Percentiles rank a stretch among this genome's conserved stretches.
These are phyloP conservation scores for Trichonephila clavata DNA, from an alignment of 1,140 invertebrate species.

Conservation along the genomic window DNA sequence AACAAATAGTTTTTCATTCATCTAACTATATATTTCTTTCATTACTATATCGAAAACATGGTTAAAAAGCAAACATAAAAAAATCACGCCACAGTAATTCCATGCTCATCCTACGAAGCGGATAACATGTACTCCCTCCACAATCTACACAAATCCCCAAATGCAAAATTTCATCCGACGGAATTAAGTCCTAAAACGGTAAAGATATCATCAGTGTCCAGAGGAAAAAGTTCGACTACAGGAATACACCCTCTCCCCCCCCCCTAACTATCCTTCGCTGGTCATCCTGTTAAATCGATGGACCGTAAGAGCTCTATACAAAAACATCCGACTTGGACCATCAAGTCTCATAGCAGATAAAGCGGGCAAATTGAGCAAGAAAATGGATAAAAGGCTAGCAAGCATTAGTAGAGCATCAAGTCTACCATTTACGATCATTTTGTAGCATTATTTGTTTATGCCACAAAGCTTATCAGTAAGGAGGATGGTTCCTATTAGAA, in stretches of 20 bases:
- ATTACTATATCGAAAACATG: too few relatives aligned
- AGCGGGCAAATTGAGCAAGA: slow-evolving; percentile 53
- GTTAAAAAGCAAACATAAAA: too few relatives aligned
- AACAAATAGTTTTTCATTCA: too few relatives aligned
- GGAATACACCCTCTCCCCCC: not conserved
- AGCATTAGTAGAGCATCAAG: slow-evolving; percentile 51
- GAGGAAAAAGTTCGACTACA: not conserved
- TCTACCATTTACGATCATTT: not conserved
- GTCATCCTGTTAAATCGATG: not conserved
- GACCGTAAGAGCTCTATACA: slow-evolving; percentile 1
- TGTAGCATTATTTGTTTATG: slow-evolving; percentile 39
- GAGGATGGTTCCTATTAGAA: not conserved
- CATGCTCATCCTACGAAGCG: too few relatives aligned
- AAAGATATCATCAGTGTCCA: not conserved
- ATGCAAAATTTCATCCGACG: not conserved
- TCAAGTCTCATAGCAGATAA: not conserved
- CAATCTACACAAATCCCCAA: not conserved
- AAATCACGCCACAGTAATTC: too few relatives aligned
- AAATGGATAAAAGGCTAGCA: slow-evolving; percentile 47
- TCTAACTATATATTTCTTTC: too few relatives aligned
- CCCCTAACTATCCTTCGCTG: slow-evolving; percentile 38
- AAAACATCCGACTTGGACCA: slow-evolving; percentile 32
- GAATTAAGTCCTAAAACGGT: not conserved
- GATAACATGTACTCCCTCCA: too few relatives aligned
- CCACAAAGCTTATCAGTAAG: not conserved